phyloP scores from a whole-genome alignment of 2,113 vertebrate species.

The Cygnus buccinator region DNA sequence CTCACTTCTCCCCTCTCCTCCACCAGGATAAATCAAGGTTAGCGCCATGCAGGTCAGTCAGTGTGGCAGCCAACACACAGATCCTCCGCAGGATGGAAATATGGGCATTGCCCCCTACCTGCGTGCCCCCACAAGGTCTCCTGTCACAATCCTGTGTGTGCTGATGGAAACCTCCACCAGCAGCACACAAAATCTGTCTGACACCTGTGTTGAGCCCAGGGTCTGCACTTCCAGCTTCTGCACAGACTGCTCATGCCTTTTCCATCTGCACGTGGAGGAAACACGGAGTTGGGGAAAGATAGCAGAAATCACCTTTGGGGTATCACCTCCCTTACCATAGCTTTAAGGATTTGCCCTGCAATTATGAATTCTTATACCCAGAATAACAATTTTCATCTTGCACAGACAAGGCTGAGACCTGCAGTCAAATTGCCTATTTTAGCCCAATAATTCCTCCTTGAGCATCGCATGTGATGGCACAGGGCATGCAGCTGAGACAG shows the following conservation, averaged over 20 bases:
- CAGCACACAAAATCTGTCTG: background rate
- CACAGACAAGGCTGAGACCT: background rate
- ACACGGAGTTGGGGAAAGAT: background rate
- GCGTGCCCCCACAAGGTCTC: background rate
- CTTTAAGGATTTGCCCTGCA: background rate
- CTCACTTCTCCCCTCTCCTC: background rate
- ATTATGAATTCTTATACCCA: background rate
- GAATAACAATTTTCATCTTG: background rate
- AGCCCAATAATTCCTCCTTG: background rate
- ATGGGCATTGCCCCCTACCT: background rate
- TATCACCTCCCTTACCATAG: background rate
- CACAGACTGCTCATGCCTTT: background rate
- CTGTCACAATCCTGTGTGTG: accelerated
- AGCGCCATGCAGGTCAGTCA: background rate
- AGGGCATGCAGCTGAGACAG: background rate
- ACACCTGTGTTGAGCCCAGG: background rate
- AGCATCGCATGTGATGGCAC: accelerated
- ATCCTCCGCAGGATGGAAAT: background rate
- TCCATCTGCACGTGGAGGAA: background rate
- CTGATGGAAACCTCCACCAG: background rate
- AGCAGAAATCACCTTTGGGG: background rate
- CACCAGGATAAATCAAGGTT: background rate
- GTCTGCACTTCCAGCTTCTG: background rate
- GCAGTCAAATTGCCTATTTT: background rate
- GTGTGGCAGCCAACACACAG: background rate